Base-by-base conservation (phyloP, 2,888 invertebrate genomes). In the Linnaemya tessellans region DNA sequence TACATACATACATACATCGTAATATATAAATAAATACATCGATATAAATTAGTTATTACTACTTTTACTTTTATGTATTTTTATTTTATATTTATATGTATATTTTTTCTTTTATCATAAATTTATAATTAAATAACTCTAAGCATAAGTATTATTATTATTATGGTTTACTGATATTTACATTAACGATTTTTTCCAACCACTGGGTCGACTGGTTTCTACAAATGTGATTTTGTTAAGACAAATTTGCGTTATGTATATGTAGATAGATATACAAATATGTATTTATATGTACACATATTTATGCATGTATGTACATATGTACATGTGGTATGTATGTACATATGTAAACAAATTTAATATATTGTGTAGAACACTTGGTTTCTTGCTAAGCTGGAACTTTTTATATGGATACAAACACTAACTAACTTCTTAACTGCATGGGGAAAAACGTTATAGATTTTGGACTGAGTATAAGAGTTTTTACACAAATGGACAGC, bases 31-130 rank as follows among this genome's bases (percentile, higher is more conserved):
- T 80, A 80, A 64, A 84, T 81, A 84, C 82, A 85, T 64, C 79
- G 79, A 85, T 74, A 85, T 85, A 82, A 81, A 82, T 75, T 82
- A 85, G 79, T 82, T 82, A 82, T 67, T 82, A 54, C 85, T 85
- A 85, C 75, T 75, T 46, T 67, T 85, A 75, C 74, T 80, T 80
- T 81, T 56, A 58, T 67, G 20, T 20, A 51, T 62, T 56, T 80
- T 73, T 11, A 15, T 71, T 80, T 38, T 11, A 38, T 35, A 51
- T 18, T 3, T 60, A n/a, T 43, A n/a, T n/a, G n/a, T 65, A 54
- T 46, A 65, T 43, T 64, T 30, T 75, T 56, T 9, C 51, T 15
- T 30, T 38, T 62, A 35, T 65, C 25, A 64, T 62, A 70, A 41
- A 58, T 80, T 56, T 80, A 65, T 60, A 60, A 60, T 74, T 74